Evolutionary conservation across 2,888 invertebrate genomes (phyloP).

Genomic region (Pardosa pseudoannulata): DNA sequence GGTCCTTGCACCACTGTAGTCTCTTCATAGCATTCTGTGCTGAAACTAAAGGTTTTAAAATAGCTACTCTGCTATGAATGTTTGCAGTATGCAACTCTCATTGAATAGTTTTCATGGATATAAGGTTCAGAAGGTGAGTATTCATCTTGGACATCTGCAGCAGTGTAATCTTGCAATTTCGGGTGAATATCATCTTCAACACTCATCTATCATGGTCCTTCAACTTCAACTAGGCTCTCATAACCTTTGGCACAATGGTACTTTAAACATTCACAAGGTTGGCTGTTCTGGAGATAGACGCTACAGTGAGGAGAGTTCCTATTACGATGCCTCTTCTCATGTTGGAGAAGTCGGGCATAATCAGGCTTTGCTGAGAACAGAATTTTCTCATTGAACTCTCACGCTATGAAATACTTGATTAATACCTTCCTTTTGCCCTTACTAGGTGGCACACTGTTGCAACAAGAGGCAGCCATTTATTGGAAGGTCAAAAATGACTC

Average conservation of each 20-base stretch:
- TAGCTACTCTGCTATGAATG: no score
- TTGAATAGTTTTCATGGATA: background rate
- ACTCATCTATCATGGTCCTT: background rate
- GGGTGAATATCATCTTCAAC: background rate
- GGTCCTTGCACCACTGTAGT: background rate
- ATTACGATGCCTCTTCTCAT: background rate
- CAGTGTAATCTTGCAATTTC: background rate
- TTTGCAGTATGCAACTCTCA: no score
- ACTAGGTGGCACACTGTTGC: no score
- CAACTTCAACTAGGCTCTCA: background rate
- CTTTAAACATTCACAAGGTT: background rate
- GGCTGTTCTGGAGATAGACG: background rate
- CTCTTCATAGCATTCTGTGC: background rate
- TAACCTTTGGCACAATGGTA: background rate
- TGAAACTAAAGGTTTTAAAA: background rate
- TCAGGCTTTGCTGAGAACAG: no score
- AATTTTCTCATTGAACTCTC: no score
- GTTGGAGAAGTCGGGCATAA: no score
- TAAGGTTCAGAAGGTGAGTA: background rate
- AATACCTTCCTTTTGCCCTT: no score
- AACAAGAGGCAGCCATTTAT: no score
- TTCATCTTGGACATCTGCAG: background rate
- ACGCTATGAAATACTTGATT: no score
- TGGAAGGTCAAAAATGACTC: no score
- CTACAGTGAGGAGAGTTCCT: background rate